Evolutionary conservation across 2,113 vertebrate genomes (phyloP).

Genomic region (Hydrolagus affinis): DNA sequence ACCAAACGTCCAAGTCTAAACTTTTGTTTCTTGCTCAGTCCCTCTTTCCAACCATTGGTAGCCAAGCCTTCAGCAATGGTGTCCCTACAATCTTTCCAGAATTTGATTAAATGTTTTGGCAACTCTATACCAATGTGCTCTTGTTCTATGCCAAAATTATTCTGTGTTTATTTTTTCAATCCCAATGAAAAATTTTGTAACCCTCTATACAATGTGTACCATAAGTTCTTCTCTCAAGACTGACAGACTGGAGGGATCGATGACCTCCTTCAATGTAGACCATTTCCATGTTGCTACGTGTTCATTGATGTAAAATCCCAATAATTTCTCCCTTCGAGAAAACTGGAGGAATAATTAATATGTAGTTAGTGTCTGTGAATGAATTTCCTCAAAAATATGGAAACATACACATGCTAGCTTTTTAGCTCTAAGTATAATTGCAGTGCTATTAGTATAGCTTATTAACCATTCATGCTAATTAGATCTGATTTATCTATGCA

Average conservation of each 20-base stretch:
- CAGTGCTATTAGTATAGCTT: background rate
- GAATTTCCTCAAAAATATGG: background rate
- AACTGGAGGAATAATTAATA: background rate
- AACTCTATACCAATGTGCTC: too few relatives aligned
- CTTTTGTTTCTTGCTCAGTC: too few relatives aligned
- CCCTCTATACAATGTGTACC: too few relatives aligned
- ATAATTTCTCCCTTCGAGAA: background rate
- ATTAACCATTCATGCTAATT: slow-evolving; percentile 9
- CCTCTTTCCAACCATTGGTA: too few relatives aligned
- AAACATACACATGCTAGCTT: background rate
- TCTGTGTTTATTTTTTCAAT: too few relatives aligned
- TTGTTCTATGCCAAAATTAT: too few relatives aligned
- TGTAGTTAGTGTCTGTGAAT: background rate
- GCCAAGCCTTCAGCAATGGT: too few relatives aligned
- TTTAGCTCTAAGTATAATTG: background rate
- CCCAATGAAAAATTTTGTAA: too few relatives aligned
- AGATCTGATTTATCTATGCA: background rate
- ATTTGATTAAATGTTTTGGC: too few relatives aligned
- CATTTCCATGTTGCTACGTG: too few relatives aligned
- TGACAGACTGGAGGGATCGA: background rate
- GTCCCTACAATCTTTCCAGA: too few relatives aligned
- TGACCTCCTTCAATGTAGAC: background rate
- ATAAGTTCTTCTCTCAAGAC: background rate
- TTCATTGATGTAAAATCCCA: background rate
- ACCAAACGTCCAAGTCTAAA: too few relatives aligned